Evolutionary conservation across 2,888 invertebrate species (phyloP), one percentile per base, ranked within the genome.

Genomic region (Zaprionus obscuricornis): DNA sequence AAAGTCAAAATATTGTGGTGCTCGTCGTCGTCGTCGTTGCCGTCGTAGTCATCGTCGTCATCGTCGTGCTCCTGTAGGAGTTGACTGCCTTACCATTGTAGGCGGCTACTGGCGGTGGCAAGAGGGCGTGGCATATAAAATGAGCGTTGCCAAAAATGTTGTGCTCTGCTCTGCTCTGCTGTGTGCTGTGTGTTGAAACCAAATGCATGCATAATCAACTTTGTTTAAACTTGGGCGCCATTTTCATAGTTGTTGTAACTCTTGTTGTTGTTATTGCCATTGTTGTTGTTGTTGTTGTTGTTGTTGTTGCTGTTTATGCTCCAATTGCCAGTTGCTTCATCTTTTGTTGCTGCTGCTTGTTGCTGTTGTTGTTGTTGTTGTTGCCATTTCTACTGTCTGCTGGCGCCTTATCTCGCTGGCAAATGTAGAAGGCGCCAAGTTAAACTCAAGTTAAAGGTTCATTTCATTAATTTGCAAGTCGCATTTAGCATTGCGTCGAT

Each of bases 171-270:
- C n/a, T n/a, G n/a, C n/a, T n/a, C n/a, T n/a, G n/a, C n/a, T n/a
- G n/a, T n/a, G n/a, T n/a, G n/a, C n/a, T n/a, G n/a, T n/a, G 68
- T 71, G 85, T 62, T 79, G 69, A 85, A 86, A 82, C 85, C 86
- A 74, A 82, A 82, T 86, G 81, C 85, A 82, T 82, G 81, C 81
- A 86, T 82, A 82, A 82, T 86, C 86, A 86, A 86, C 86, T 86
- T 86, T 86, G 83, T 67, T 82, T 82, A 86, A 82, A 84, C 75
- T 82, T 82, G 82, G 58, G 72, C 75, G 55, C 69, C 74, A 68
- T 81, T 79, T 50, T 54, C 65, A 39, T 47, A 57, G 43, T 42
- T 45, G 37, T 33, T 43, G 17, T 43, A 22, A 13, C 8, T 27
- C 11, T 31, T 20, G 22, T 34, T 45, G 22, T 31, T 42, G 27